Base-by-base conservation (phyloP, 2,888 invertebrate species). In the Macrophya alboannulata region DNA sequence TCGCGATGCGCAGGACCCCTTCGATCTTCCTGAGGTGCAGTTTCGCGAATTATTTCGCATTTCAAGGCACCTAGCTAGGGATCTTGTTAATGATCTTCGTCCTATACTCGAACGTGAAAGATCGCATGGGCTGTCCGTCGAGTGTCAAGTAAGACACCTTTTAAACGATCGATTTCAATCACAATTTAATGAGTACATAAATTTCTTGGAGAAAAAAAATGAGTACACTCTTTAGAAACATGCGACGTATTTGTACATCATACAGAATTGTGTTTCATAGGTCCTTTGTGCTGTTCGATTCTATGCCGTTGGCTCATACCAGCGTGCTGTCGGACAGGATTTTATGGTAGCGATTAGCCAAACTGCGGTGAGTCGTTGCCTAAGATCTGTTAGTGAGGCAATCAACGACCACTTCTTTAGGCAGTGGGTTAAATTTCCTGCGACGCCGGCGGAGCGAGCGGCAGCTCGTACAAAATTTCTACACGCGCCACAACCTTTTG, bases 1-100 rank as follows among this genome's bases (percentile, higher is more conserved):
- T 12, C 72, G 87, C 45, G 86, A 87, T 83, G 85, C 68, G 48
- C 85, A 87, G n/a, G 59, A 85, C 55, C 85, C 86, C 1, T 87
- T 85, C 43, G 25, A 84, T 8, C 45, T 87, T 10, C 85, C 87
- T 55, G 84, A 79, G 79, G 43, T 76, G 4, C 84, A 85, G 40
- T 87, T 87, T 15, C 10, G 79, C 0, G 9, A 77, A 45, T 25
- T 37, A 48, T 87, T 86, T 74, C 86, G 87, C 1, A 83, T 86
- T 9, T 71, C 71, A 8, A 31, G 40, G 71, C 9, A 40, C 4
- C 15, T 71, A 10, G 71, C 37, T 4, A 37, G 9, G 40, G 37
- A 71, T 40, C 71, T 71, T 1, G 40, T 71, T 1, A 71, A 31
- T 31, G 71, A 71, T 17, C 71, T 71, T 17, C 37, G 37, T 0